Evolutionary conservation across 2,888 invertebrate species (phyloP).

Genomic region (Idaea biselata): DNA sequence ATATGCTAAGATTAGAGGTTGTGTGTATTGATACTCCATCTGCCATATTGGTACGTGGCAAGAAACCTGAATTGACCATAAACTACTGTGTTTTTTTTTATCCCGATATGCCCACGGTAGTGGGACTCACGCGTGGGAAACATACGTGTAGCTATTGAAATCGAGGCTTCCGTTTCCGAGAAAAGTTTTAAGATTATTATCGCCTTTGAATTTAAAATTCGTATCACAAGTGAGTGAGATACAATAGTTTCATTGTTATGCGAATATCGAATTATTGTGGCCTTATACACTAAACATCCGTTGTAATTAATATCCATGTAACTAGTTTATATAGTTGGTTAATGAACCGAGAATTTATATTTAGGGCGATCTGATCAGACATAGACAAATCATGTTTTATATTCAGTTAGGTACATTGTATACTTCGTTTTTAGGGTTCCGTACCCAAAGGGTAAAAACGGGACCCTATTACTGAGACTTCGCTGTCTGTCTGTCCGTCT

Average conservation of each 20-base stretch:
- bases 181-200: too few relatives aligned
- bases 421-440: too few relatives aligned
- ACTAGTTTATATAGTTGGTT: too few relatives aligned
- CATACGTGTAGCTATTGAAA: not conserved
- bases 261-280: not conserved
- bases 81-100: not conserved
- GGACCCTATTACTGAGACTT: too few relatives aligned
- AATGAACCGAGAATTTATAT: not conserved
- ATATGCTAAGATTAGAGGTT: too few relatives aligned
- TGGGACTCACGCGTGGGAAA: not conserved
- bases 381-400: too few relatives aligned
- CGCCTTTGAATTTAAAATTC: not conserved
- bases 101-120: not conserved
- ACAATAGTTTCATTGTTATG: slow-evolving; percentile 5
- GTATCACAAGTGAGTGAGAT: slow-evolving; percentile 1
- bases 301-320: not conserved
- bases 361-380: too few relatives aligned
- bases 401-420: too few relatives aligned
- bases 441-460: too few relatives aligned
- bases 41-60: too few relatives aligned
- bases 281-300: not conserved
- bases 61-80: not conserved
- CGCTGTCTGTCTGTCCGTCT: too few relatives aligned
- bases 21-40: too few relatives aligned
- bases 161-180: not conserved